Conservation (phyloP, 2,888 invertebrate species). For the Xestobium rufovillosum region DNA sequence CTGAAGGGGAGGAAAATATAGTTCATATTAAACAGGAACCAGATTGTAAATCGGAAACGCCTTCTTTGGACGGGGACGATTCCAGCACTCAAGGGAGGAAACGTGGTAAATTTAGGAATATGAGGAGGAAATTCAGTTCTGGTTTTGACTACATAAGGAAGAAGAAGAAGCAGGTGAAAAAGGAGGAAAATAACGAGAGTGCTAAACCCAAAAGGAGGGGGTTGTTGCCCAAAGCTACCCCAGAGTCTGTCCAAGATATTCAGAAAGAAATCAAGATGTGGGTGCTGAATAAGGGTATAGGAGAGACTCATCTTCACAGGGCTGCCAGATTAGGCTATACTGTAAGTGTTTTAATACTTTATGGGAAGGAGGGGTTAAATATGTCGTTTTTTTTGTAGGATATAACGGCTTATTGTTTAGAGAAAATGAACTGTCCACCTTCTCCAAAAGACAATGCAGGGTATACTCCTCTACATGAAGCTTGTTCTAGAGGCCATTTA, state of each 20-base stretch:
- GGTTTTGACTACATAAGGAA: slow-evolving; percentile 86
- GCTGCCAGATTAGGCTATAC: slow-evolving; percentile 85
- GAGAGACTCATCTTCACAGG: slow-evolving; percentile 86
- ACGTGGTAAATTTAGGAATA: slow-evolving; percentile 56
- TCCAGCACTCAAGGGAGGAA: slow-evolving; percentile 40
- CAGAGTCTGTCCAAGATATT: slow-evolving; percentile 67
- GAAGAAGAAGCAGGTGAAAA: slow-evolving; percentile 67
- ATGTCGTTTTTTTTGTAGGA: slow-evolving; percentile 50
- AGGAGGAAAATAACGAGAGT: slow-evolving; percentile 43
- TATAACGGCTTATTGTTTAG: slow-evolving; percentile 83
- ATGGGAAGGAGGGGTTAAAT: neutral
- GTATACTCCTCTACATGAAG: slow-evolving; percentile 89
- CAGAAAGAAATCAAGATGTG: slow-evolving; percentile 80
- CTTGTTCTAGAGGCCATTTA: slow-evolving; percentile 80
- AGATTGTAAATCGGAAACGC: slow-evolving; percentile 36
- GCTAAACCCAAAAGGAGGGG: slow-evolving; percentile 35
- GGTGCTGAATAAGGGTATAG: slow-evolving; percentile 91
- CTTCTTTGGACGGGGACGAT: slow-evolving; percentile 38
- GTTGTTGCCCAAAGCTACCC: slow-evolving; percentile 46
- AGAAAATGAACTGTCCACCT: slow-evolving; percentile 73
- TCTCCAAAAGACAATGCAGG: slow-evolving; percentile 89
- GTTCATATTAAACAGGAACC: slow-evolving; percentile 37
- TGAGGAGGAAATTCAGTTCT: slow-evolving; percentile 70
- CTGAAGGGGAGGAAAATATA: slow-evolving; percentile 29
- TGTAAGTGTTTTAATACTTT: slow-evolving; percentile 47